Evolutionary conservation across 2,797 vertebrate species (phyloP).

Genomic region (Buphagus erythrorhynchus): DNA sequence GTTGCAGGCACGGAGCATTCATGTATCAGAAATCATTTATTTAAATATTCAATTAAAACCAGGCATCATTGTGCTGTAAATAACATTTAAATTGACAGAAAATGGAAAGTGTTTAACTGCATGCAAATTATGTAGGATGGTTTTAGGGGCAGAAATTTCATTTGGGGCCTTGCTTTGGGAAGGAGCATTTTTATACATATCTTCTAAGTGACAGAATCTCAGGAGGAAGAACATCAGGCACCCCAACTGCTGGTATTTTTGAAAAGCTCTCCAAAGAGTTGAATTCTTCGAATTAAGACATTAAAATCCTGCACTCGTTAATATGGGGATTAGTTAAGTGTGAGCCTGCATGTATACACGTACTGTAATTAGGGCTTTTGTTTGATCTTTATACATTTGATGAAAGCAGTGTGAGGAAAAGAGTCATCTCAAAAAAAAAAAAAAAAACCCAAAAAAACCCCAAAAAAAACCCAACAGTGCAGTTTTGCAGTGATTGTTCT

Average conservation of each 20-base stretch:
- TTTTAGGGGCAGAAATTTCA: neutral
- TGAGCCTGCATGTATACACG: neutral
- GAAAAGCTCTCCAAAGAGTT: slow-evolving; percentile 26
- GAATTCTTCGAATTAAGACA: neutral
- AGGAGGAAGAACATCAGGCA: slow-evolving; percentile 13
- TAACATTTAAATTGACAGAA: slow-evolving; percentile 6
- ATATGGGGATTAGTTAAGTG: neutral
- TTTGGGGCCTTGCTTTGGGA: neutral
- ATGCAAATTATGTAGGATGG: neutral
- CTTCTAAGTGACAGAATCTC: slow-evolving; percentile 8
- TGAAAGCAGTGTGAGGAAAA: neutral
- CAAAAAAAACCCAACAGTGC: neutral
- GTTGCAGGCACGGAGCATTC: neutral
- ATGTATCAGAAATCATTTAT: neutral
- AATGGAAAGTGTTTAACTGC: neutral
- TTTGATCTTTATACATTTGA: slow-evolving; percentile 23
- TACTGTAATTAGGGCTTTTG: neutral
- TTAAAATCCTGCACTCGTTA: neutral
- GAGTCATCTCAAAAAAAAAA: neutral
- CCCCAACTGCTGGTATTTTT: slow-evolving; percentile 8
- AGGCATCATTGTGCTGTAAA: neutral
- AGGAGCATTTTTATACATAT: neutral
- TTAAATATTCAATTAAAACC: slow-evolving; percentile 1
- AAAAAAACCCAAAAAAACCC: too few species aligned
- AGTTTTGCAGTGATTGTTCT: neutral